phyloP scores from a whole-genome alignment of 1,140 invertebrate genomes.

The Lamellibrachia luymesi region DNA sequence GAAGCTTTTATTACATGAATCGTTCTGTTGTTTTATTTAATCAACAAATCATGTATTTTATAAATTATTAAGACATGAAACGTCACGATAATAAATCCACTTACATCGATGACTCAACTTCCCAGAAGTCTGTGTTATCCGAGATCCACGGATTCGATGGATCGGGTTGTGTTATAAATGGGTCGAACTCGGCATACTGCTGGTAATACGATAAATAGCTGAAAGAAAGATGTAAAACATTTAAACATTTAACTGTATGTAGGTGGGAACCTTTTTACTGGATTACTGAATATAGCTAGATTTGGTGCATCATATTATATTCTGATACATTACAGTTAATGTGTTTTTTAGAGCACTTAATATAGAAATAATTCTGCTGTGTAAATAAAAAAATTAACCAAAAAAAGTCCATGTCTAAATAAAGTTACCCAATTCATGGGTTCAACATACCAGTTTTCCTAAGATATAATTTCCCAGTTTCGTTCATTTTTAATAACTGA shows the following conservation, averaged over 20 bases:
- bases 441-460: neutral
- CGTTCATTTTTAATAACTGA: neutral
- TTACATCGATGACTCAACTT: constrained; percentile 62
- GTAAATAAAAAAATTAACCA: too few relatives aligned
- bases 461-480: neutral
- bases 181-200: constrained; percentile 88
- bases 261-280: neutral
- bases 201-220: constrained; percentile 92
- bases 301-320: too few relatives aligned
- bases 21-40: too few relatives aligned
- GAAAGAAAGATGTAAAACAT: constrained; percentile 34
- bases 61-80: too few relatives aligned
- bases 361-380: too few relatives aligned
- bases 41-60: too few relatives aligned
- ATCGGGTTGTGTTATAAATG: constrained; percentile 53
- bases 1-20: too few relatives aligned
- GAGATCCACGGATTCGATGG: constrained; percentile 96
- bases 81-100: constrained; percentile 19
- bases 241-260: neutral
- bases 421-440: too few relatives aligned
- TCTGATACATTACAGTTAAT: too few relatives aligned
- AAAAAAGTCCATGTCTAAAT: too few relatives aligned
- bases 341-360: too few relatives aligned
- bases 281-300: neutral
- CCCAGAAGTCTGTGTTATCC: constrained; percentile 95